Percentiles rank a stretch among this genome's conserved stretches.
These are phyloP conservation scores for Caranx melampygus DNA, from an alignment of 2,113 vertebrate genomes.

Conservation along the genomic window DNA sequence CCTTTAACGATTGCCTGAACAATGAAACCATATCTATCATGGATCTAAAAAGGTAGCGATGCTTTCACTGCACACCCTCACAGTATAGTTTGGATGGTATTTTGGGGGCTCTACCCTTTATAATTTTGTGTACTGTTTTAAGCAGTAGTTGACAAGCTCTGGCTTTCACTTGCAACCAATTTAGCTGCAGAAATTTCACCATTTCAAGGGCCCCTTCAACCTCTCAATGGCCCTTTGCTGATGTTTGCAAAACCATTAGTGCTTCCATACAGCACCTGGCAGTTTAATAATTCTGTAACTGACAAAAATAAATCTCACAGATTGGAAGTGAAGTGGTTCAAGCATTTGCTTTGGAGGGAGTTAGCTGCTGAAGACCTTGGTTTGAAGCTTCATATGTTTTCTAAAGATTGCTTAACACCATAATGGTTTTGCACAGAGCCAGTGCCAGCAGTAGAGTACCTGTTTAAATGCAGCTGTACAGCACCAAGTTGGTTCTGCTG, in stretches of 20 bases:
- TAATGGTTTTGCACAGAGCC: slow-evolving; percentile 11
- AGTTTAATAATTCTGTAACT: slow-evolving; percentile 45
- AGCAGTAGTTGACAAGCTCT: slow-evolving; percentile 16
- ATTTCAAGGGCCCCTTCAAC: slow-evolving; percentile 35
- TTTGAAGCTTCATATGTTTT: slow-evolving; percentile 34
- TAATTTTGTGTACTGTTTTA: slow-evolving; percentile 21
- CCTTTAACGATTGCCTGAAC: slow-evolving; percentile 8
- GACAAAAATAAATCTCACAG: slow-evolving; percentile 44
- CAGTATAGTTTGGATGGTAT: slow-evolving; percentile 17
- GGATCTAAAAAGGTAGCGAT: slow-evolving; percentile 4
- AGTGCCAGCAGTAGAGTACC: not conserved
- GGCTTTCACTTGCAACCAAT: slow-evolving; percentile 33
- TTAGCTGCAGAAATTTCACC: slow-evolving; percentile 20
- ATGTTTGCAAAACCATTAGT: slow-evolving; percentile 66
- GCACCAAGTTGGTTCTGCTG: not conserved
- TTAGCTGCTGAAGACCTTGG: slow-evolving; percentile 41
- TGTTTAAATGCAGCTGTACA: not conserved
- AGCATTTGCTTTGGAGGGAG: slow-evolving; percentile 20
- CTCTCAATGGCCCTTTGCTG: slow-evolving; percentile 49
- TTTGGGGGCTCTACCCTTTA: slow-evolving; percentile 3
- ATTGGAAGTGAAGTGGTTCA: slow-evolving; percentile 49
- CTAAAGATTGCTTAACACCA: not conserved
- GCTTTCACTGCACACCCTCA: slow-evolving; percentile 5
- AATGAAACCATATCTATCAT: slow-evolving; percentile 20
- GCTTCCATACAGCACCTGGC: slow-evolving; percentile 50